Conservation (phyloP, 2,113 vertebrate species). For the Phyllostomus discolor region DNA sequence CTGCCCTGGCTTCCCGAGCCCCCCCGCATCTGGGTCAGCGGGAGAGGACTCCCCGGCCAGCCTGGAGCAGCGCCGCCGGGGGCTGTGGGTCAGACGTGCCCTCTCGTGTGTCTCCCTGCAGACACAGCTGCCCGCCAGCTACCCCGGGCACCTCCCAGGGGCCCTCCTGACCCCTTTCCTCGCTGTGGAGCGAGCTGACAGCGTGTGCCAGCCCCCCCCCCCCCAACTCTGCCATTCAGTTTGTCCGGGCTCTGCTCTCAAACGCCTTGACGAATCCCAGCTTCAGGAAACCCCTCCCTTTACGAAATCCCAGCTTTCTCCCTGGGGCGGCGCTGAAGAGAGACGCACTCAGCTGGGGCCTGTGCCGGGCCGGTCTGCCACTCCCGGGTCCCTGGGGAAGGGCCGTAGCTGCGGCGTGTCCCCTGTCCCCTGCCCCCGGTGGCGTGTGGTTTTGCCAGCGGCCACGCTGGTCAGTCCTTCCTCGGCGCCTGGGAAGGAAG, state of each 20-base stretch:
- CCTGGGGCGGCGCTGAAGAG: accelerated
- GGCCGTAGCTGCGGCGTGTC: background rate
- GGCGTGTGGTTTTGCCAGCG: no score
- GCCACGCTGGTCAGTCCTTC: accelerated
- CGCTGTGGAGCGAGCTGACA: accelerated
- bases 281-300: no score
- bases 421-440: background rate
- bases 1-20: accelerated
- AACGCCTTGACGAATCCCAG: no score
- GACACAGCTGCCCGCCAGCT: background rate
- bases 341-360: accelerated
- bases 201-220: accelerated
- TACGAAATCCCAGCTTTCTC: background rate
- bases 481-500: background rate
- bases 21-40: accelerated
- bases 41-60: background rate
- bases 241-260: no score
- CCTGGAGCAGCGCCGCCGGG: accelerated
- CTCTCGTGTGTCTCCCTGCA: accelerated
- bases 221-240: no score
- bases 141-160: background rate
- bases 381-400: no score
- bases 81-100: accelerated
- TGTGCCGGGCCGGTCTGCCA: accelerated
- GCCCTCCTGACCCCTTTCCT: accelerated